Base-by-base conservation (phyloP, 2,113 vertebrate species). In the Corythaixoides concolor region DNA sequence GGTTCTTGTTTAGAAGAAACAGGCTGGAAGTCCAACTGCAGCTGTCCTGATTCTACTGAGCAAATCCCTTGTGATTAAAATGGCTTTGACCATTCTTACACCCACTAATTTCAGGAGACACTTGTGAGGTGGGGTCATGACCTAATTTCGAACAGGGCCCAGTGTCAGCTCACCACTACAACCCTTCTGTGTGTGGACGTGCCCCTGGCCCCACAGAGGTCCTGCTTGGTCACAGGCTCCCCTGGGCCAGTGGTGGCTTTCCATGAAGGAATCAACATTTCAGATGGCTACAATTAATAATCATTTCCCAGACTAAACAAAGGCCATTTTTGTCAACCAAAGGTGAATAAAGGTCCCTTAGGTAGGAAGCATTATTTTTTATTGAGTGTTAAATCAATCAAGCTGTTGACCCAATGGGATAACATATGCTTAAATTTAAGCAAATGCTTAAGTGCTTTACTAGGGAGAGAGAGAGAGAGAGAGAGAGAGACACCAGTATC, bases 181-280 rank as follows among this genome's bases (percentile, higher is more conserved):
- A 33, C 27, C 43, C 23, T 72, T 33, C 32, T 22, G 37, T 20
- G 8, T 1, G 0, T 1, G 23, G 62, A 35, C 16, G 7, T 66
- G 45, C 6, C 13, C 8, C 18, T 50, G 45, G 27, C 30, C 43
- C 10, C 23, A 28, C 19, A 27, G 19, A 9, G 12, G 13, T 62
- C 17, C 19, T 0, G 0, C 64, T 6, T 10, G 32, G 33, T 18
- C 0, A 0, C 14, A 64, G 58, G 23, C 21, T 76, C 3, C 26
- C 24, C 30, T 14, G 41, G 28, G 43, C 24, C 52, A 76, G 23
- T 28, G 12, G 0, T 76, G 59, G 41, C 67, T 53, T 73, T 62
- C 75, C 2, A 1, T 79, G 78, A 88, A 90, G 23, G 30, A 91
- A 62, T 58, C 45, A 24, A 9, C 12, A 8, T 79, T 85, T 80